Evolutionary conservation across 2,113 vertebrate species (phyloP).

Genomic region (Nymphicus hollandicus): DNA sequence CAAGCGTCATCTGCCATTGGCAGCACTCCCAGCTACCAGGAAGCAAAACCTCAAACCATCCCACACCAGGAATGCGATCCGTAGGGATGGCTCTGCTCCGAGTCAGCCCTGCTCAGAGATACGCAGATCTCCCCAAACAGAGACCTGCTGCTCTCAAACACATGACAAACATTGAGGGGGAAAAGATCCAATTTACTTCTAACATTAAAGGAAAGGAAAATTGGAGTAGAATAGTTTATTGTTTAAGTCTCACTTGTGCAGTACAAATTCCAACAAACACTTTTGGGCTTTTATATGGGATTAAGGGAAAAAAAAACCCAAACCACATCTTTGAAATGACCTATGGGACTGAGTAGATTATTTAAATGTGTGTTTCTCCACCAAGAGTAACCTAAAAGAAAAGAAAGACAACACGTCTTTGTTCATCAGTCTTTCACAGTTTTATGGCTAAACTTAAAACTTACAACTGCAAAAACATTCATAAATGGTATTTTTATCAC

Average conservation of each 20-base stretch:
- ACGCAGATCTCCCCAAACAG: not conserved
- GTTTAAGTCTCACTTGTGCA: not conserved
- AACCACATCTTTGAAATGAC: not conserved
- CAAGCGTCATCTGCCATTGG: not conserved
- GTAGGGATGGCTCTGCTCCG: not conserved
- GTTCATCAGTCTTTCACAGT: not conserved
- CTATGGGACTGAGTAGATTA: not conserved
- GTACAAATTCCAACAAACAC: not conserved
- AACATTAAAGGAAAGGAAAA: not conserved
- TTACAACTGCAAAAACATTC: not conserved
- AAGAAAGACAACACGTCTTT: not conserved
- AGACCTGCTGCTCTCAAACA: not conserved
- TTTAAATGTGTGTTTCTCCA: not conserved
- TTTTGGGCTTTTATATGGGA: not conserved
- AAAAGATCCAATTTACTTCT: not conserved
- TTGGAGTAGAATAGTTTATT: not conserved
- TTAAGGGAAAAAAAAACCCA: not conserved
- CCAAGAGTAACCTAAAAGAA: not conserved
- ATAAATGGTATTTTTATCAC: not conserved
- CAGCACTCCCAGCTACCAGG: not conserved
- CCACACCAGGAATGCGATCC: not conserved
- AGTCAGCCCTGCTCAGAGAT: not conserved
- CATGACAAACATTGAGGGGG: not conserved
- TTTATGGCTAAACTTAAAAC: not conserved
- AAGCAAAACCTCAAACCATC: not conserved